A percentile compares a stretch with the other conserved stretches of the same genome.
Conservation (phyloP, 2,113 vertebrate genomes). For the Diadophis punctatus region DNA sequence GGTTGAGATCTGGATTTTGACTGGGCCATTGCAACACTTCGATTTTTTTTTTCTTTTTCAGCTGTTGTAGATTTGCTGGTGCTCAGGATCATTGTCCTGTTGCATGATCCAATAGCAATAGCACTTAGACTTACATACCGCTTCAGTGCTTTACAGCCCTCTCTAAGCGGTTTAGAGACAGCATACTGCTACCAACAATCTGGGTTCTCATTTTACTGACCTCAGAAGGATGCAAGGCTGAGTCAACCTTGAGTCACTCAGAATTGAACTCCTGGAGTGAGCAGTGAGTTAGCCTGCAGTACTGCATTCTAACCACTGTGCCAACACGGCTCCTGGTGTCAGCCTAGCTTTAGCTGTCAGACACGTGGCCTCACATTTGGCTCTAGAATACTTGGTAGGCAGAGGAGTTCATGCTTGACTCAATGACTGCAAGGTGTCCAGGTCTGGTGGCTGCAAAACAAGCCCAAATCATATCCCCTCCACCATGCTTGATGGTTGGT, state of each 20-base stretch:
- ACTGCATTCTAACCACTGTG: too few species aligned
- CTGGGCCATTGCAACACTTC: background rate
- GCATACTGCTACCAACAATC: too few species aligned
- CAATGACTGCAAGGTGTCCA: background rate
- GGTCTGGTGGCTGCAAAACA: background rate
- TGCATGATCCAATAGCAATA: background rate
- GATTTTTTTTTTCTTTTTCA: background rate
- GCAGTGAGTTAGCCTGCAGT: too few species aligned
- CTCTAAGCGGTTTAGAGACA: too few species aligned
- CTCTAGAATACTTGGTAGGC: background rate
- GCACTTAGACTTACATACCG: too few species aligned
- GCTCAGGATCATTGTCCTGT: background rate
- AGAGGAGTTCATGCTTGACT: background rate
- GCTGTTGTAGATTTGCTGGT: background rate
- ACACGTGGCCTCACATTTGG: background rate
- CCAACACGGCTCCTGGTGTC: background rate
- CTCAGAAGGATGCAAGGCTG: too few species aligned
- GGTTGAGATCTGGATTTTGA: background rate
- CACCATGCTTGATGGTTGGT: background rate
- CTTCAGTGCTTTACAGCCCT: too few species aligned
- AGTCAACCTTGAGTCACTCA: too few species aligned
- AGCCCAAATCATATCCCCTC: background rate
- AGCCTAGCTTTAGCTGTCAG: background rate
- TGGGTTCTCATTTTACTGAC: too few species aligned
- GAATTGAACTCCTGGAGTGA: too few species aligned